Evolutionary conservation across 2,888 invertebrate species (phyloP).

Genomic region (Agrilus cyanescens): DNA sequence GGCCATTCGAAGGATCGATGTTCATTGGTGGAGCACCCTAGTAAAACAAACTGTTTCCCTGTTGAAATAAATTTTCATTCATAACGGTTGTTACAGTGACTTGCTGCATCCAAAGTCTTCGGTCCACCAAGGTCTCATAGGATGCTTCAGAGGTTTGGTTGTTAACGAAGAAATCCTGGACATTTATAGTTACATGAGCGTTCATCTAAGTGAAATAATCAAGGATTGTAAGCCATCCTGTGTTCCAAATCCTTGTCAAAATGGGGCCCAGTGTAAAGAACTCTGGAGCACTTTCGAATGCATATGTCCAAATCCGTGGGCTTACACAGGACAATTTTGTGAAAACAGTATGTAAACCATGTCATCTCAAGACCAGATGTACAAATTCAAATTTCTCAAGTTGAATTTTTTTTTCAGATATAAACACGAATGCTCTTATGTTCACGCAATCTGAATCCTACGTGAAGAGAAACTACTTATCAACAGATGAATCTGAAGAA

Average conservation of each 20-base stretch:
- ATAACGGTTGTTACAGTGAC: slow-evolving; percentile 47
- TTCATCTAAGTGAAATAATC: slow-evolving; percentile 81
- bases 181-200: slow-evolving; percentile 86
- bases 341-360: slow-evolving; percentile 64
- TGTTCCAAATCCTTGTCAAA: slow-evolving; percentile 86
- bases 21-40: slow-evolving; percentile 87
- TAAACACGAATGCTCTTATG: slow-evolving; percentile 80
- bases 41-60: slow-evolving; percentile 45
- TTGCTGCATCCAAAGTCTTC: slow-evolving; percentile 65
- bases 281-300: slow-evolving; percentile 88
- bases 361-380: neutral
- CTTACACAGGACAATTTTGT: slow-evolving; percentile 81
- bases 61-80: slow-evolving; percentile 1
- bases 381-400: neutral
- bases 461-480: slow-evolving; percentile 67
- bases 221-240: slow-evolving; percentile 91
- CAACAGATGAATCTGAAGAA: slow-evolving; percentile 36
- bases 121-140: slow-evolving; percentile 80
- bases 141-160: slow-evolving; percentile 85
- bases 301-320: slow-evolving; percentile 85
- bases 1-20: slow-evolving; percentile 87
- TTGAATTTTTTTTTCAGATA: slow-evolving; percentile 49
- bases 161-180: slow-evolving; percentile 86
- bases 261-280: slow-evolving; percentile 82
- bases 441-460: slow-evolving; percentile 73